Percentiles rank a stretch among this genome's conserved stretches.
Evolutionary conservation across 2,888 invertebrate genomes (phyloP).

Genomic region (Acrocyrtus sp.): DNA sequence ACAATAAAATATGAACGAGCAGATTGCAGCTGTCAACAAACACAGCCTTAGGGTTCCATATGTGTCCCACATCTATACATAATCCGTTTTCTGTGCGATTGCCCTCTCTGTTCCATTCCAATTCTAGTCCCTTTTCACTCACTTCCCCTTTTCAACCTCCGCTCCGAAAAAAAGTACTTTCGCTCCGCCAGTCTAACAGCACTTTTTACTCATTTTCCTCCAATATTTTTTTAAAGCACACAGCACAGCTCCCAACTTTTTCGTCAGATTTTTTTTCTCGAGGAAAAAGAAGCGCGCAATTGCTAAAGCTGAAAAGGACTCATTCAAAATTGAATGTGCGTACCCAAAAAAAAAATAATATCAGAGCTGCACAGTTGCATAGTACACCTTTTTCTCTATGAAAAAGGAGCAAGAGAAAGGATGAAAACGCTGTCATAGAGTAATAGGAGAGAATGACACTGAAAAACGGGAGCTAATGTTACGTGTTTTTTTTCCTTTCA

Average conservation of each 20-base stretch:
- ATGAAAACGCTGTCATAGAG: constrained; percentile 12
- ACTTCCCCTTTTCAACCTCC: constrained; percentile 1
- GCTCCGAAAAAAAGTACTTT: background rate
- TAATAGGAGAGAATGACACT: constrained; percentile 30
- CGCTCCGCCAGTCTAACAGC: too few relatives aligned
- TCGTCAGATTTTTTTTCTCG: too few relatives aligned
- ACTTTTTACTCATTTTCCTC: too few relatives aligned
- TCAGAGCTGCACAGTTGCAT: too few relatives aligned
- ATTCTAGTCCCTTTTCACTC: background rate
- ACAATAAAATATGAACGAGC: constrained; percentile 34
- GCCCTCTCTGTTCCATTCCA: background rate
- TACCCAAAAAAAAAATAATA: background rate
- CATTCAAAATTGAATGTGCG: constrained; percentile 2
- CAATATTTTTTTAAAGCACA: too few relatives aligned
- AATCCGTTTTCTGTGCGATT: too few relatives aligned
- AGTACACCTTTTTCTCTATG: too few relatives aligned
- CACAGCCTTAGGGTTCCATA: constrained; percentile 21
- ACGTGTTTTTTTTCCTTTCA: constrained; percentile 17
- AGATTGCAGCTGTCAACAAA: constrained; percentile 35
- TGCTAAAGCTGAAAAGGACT: too few relatives aligned
- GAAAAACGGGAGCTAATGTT: constrained; percentile 40
- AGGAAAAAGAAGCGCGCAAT: too few relatives aligned
- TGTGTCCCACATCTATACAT: constrained; percentile 18
- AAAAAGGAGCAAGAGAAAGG: too few relatives aligned
- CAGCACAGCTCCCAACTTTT: too few relatives aligned